Base-by-base conservation (phyloP, 2,113 vertebrate species). In the Drymodes brunneopygia region DNA sequence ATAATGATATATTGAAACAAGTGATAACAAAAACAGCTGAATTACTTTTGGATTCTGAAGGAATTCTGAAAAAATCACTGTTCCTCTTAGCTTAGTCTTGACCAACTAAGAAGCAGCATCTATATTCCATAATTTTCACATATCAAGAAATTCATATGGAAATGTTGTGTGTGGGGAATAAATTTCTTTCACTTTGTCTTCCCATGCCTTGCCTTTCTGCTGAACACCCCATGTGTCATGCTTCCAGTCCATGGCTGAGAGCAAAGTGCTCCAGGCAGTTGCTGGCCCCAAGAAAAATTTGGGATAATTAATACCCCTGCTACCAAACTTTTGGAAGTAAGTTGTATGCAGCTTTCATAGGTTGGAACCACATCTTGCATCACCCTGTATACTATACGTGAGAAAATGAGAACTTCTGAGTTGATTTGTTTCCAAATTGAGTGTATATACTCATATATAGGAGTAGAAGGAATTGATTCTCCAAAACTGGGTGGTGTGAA, bases 161-260 rank as follows among this genome's bases (percentile, higher is more conserved):
- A 54, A 21, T 28, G 4, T 54, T 86, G 12, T 22, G 12, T n/a
- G 19, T 8, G 1, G 18, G 23, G 11, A 65, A 75, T 72, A 0
- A 8, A 58, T 74, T 84, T 33, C 28, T 73, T 91, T 77, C 45
- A 14, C 44, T 57, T 47, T 45, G 12, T 50, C 53, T 62, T 60
- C 24, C 24, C 8, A 12, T 25, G 18, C 13, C 88, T 84, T 79
- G 20, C 29, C 21, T 64, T 72, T 57, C 51, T 83, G 18, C 45
- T 69, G 60, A 31, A 4, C 20, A 25, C 28, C 8, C 2, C 10
- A 3, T 1, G 0, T n/a, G 5, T 40, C 4, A 1, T 23, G 14
- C 15, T 54, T 71, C 65, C 8, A 10, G 28, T 17, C 33, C 36
- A 19, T 18, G 44, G 8, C 48, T 53, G 73, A 23, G 15, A 70